A percentile compares a stretch with the other conserved stretches of the same genome.
Evolutionary conservation across 1,140 invertebrate genomes (phyloP).

Genomic region (Neodiprion fabricii): DNA sequence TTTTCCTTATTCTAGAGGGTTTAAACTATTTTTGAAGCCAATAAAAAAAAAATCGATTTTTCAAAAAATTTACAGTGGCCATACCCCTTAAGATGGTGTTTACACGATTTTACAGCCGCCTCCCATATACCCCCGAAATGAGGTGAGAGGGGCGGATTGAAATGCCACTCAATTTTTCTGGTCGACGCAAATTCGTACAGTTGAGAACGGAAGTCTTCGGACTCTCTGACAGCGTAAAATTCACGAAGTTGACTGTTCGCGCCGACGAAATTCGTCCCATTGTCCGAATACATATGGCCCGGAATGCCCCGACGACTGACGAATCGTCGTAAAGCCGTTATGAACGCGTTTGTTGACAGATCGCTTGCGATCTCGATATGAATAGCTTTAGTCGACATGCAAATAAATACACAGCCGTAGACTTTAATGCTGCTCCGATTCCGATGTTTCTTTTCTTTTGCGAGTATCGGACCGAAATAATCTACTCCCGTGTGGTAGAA

Average conservation of each 20-base stretch:
- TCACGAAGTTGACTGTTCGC: conserved; percentile 26
- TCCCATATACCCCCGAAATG: conserved; percentile 33
- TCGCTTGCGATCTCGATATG: conserved; percentile 39
- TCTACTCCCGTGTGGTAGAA: conserved; percentile 42
- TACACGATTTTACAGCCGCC: conserved; percentile 30
- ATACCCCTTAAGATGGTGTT: conserved; percentile 34
- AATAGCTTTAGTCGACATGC: conserved; percentile 34
- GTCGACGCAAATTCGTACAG: background rate
- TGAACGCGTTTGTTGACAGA: conserved; percentile 33
- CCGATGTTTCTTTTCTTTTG: conserved; percentile 20
- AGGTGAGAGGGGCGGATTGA: conserved; percentile 23
- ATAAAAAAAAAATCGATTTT: too few relatives aligned
- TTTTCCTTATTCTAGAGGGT: too few relatives aligned
- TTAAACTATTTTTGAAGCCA: too few relatives aligned
- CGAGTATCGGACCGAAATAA: conserved; percentile 45
- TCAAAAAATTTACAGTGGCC: too few relatives aligned
- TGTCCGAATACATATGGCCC: conserved; percentile 21
- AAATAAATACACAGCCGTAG: conserved; percentile 33
- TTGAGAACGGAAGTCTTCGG: background rate
- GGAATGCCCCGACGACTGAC: conserved; percentile 24
- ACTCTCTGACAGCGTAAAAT: background rate
- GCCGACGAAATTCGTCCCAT: conserved; percentile 26
- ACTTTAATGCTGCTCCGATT: conserved; percentile 24
- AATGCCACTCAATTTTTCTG: conserved; percentile 18
- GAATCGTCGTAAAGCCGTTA: conserved; percentile 38